These are phyloP conservation scores for Acrocephalus arundinaceus DNA, from an alignment of 2,113 vertebrate species.

Conservation along the genomic window DNA sequence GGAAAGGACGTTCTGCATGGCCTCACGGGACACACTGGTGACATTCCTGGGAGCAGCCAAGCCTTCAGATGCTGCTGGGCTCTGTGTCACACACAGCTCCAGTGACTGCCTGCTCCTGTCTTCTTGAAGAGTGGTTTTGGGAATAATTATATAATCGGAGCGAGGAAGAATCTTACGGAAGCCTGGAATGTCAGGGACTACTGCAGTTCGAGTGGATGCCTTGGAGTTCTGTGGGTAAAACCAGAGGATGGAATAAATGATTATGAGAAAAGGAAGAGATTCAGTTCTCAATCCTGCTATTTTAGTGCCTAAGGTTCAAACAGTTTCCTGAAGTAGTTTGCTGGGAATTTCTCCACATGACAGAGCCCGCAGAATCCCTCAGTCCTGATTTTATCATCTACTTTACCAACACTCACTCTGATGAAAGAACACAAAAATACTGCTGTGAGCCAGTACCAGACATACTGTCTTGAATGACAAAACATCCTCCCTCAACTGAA, in stretches of 20 bases:
- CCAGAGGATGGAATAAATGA: background rate
- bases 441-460: rapidly evolving
- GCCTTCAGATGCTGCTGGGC: slow-evolving; percentile 51
- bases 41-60: slow-evolving; percentile 25
- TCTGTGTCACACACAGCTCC: slow-evolving; percentile 74
- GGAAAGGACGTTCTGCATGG: slow-evolving; percentile 63
- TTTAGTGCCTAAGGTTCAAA: background rate
- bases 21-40: slow-evolving; percentile 49
- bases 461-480: background rate
- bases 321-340: background rate
- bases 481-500: background rate
- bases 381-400: background rate
- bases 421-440: background rate
- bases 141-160: slow-evolving; percentile 88
- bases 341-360: background rate
- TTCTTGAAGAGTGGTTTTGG: slow-evolving; percentile 78
- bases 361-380: background rate
- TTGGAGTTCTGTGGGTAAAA: slow-evolving; percentile 72
- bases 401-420: background rate
- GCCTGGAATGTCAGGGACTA: slow-evolving; percentile 88
- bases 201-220: slow-evolving; percentile 60
- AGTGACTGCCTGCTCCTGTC: slow-evolving; percentile 74
- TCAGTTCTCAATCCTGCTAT: background rate
- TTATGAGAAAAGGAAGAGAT: background rate
- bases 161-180: slow-evolving; percentile 97